Base-by-base conservation (phyloP, 35 echinoderm and acorn worm genomes). In the Holothuria glaberrima region DNA sequence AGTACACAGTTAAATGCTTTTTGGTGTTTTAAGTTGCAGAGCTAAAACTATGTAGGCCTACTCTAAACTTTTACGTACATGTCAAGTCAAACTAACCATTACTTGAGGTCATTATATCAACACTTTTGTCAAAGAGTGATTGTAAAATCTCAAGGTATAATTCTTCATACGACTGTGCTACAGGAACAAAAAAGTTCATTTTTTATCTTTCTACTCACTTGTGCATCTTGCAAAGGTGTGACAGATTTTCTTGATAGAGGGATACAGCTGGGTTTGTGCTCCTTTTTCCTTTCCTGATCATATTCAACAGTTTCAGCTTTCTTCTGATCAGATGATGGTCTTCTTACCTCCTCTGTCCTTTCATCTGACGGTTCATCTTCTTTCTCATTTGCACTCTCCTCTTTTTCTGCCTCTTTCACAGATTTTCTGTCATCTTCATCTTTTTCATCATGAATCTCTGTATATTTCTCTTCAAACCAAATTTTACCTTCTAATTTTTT, bases 401-500 rank as follows among this genome's bases (percentile, higher is more conserved):
- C 68, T 71, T 71, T 71, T 76, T 31, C 72, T 76, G 36, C 72
- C 44, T 46, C 44, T 24, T 27, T 71, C 33, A 31, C 68, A 71
- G 16, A 31, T 71, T 27, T 30, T 30, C 29, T 33, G 17, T 71
- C 68, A 31, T 30, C 21, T 71, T 71, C 29, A 45, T 31, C 34
- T 41, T 76, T 44, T 3, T 76, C 72, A 16, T 76, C 72, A 16
- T 76, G 16, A 5, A 76, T 76, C 5, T 38, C 30, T 0, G 21
- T 45, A 20, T 45, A 76, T 76, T 76, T 76, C 6, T 76, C 72
- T 22, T 76, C 33, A 44, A 38, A 76, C 72, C 72, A 76, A 25
- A 76, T 76, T 76, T 76, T 76, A 10, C 72, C 72, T 44, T 16
- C 72, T 76, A 76, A 76, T 20, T 41, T 34, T 44, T 76, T 30